Conservation (phyloP, 1,140 invertebrate genomes). For the Meloidogyne floridensis region DNA sequence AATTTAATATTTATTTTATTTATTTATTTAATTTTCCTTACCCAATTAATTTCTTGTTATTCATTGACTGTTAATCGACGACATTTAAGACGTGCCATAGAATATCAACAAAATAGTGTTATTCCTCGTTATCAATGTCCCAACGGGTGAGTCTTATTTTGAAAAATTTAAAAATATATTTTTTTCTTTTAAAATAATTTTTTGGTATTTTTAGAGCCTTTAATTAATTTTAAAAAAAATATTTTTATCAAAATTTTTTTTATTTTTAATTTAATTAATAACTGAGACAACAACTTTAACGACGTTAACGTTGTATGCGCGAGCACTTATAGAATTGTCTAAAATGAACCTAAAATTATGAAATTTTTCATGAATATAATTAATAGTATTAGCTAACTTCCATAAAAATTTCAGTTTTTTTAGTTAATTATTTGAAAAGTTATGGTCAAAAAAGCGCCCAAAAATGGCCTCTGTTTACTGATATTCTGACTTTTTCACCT, state of each 20-base stretch:
- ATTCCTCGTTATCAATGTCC: background rate
- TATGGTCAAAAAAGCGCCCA: background rate
- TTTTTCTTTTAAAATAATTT: too few relatives aligned
- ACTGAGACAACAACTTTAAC: background rate
- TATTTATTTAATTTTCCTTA: background rate
- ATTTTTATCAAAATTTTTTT: background rate
- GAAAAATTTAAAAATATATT: too few relatives aligned
- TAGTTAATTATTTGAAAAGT: background rate
- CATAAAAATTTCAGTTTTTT: background rate
- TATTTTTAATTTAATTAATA: background rate
- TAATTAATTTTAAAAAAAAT: too few relatives aligned
- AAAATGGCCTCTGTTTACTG: background rate
- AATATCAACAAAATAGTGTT: conserved; percentile 1
- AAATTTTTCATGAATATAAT: background rate
- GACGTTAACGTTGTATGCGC: background rate
- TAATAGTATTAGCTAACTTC: background rate
- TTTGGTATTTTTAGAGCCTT: too few relatives aligned
- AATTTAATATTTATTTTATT: background rate
- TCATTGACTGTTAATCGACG: background rate
- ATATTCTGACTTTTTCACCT: background rate
- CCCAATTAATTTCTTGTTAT: background rate
- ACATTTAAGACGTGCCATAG: background rate
- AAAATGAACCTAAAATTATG: background rate
- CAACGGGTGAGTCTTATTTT: background rate
- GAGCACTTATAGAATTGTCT: background rate